Evolutionary conservation across 2,113 vertebrate species (phyloP), one percentile per base, ranked within the genome.

Genomic region (Colistium nudipinnis): DNA sequence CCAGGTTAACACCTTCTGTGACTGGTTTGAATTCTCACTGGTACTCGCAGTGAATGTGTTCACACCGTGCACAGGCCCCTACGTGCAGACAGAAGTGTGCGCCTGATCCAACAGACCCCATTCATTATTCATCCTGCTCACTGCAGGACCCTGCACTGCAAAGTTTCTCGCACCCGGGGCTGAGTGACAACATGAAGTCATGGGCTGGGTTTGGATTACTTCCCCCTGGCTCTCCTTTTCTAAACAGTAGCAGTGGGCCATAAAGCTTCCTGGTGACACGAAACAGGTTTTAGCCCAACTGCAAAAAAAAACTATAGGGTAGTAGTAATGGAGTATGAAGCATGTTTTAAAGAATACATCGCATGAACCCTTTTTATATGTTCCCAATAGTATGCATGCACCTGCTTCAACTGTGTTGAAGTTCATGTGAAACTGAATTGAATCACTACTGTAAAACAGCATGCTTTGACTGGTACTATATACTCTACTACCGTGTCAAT

Each of bases 191-290:
- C 54, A 61, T 78, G 74, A 73, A 84, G 83, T 87, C 83, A 81
- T 27, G 30, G 55, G 55, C 38, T 62, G 74, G 71, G 74, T 89
- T n/a, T 85, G 60, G 47, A 78, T 91, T 88, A 88, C 87, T 62
- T 25, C 61, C 61, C 52, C 53, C 36, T 71, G 65, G 56, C 62
- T 74, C 33, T 52, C 49, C 31, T 20, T 51, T 51, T 30, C 72
- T 57, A 60, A 86, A 78, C 4, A 12, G 11, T 41, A 63, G 33
- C 78, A 79, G 8, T 7, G 5, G 35, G 27, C 62, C 53, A 64
- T 59, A 54, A 80, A 87, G 67, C 56, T 68, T 54, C 69, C 39
- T 27, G 39, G 30, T 57, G 41, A 35, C 27, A 25, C 24, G 57
- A 19, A 51, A 20, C 10, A n/a, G 27, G 39, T 57, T 67, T 66